Conservation (phyloP, 2,888 invertebrate genomes). For the Nemotelus pantherinus region DNA sequence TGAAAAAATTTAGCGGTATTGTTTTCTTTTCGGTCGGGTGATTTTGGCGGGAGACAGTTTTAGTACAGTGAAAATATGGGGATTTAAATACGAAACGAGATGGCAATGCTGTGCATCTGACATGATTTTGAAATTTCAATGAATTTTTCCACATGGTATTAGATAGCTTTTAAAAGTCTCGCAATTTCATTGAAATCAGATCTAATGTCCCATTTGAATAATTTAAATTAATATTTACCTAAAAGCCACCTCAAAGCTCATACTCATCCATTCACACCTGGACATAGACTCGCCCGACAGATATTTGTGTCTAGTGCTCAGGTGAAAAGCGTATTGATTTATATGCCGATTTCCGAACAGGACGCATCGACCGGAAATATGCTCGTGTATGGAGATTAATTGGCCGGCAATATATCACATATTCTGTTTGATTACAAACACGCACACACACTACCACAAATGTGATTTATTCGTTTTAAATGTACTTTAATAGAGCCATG, state of each 20-base stretch:
- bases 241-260: no score
- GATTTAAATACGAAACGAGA: neutral
- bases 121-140: no score
- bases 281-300: no score
- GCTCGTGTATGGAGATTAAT: constrained; percentile 14
- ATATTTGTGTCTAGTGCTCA: no score
- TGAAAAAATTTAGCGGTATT: neutral
- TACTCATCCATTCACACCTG: no score
- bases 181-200: no score
- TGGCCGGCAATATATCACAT: constrained; percentile 14
- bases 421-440: constrained; percentile 1
- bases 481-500: neutral
- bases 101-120: no score
- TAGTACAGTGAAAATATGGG: neutral
- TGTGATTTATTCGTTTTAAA: constrained; percentile 10
- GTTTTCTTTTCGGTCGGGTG: neutral
- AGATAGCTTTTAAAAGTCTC: no score
- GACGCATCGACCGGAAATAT: constrained; percentile 9
- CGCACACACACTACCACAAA: neutral
- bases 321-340: constrained; percentile 7
- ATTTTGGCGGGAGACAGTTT: neutral
- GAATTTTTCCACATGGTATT: no score
- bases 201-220: no score
- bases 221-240: no score
- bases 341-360: constrained; percentile 8